Evolutionary conservation across 1,140 invertebrate species (phyloP), one percentile per base, ranked within the genome.

Genomic region (Hypsibius dujardini): DNA sequence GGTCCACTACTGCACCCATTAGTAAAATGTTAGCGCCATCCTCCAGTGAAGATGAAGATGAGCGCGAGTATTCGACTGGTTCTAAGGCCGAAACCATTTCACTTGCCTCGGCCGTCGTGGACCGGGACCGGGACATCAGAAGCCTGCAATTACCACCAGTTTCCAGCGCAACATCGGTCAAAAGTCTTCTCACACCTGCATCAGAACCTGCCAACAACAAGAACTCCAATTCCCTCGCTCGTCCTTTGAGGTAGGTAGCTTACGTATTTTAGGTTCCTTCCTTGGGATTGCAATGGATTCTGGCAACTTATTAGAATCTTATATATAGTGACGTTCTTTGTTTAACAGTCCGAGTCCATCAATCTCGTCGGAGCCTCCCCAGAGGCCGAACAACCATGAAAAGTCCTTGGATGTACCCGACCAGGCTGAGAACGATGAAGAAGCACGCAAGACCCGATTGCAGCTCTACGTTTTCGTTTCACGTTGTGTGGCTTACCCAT

Each of bases 381-480:
- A 40, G 85, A 87, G 77, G 83, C 82, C 59, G 60, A n/a, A n/a
- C 15, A 46, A 46, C 45, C 45, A 3, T 14, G 77, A 78, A 59
- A 79, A 78, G 71, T 71, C 72, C 28, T 78, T 80, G 62, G 72
- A 71, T 28, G 75, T 74, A 42, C 74, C 75, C 67, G 89, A 89
- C 72, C 87, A 87, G 76, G 87, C 88, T 75, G 90, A 93, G 78
- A 84, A 89, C 50, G 87, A 94, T 76, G 92, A 95, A 81, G 90
- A 94, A 78, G 90, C 95, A 76, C 84, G 92, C 71, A 95, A 95
- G 80, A 84, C 87, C 67, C 85, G 90, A 70, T 86, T 99, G 59
- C 95, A 98, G 79, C 81, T 98, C 45, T 99, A 99, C 80, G 95
- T 99, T 71, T 98, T 98, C 81, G 90, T 98, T 75, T 93, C 93